These are phyloP conservation scores for Coleophora deauratella DNA, from an alignment of 2,888 invertebrate genomes.

Conservation along the genomic window DNA sequence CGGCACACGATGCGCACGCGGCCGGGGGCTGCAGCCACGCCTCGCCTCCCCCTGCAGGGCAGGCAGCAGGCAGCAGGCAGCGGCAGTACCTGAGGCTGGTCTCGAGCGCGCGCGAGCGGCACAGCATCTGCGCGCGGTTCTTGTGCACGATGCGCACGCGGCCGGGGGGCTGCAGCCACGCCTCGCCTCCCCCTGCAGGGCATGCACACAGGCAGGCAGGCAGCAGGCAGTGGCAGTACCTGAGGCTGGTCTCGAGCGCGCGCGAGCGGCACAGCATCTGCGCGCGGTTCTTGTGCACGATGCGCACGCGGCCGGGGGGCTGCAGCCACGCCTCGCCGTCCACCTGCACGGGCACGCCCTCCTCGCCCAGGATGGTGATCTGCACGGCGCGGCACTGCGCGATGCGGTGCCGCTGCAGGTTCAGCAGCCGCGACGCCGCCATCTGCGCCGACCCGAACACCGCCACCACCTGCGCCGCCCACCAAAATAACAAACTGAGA, in stretches of 20 bases:
- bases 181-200: conserved; percentile 99
- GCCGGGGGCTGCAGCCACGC: no score
- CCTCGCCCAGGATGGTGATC: conserved; percentile 95
- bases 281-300: conserved; percentile 96
- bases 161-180: conserved; percentile 98
- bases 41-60: no score
- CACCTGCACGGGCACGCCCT: conserved; percentile 91
- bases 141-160: conserved; percentile 97
- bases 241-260: conserved; percentile 90
- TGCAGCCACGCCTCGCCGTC: conserved; percentile 99
- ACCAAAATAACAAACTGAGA: no score
- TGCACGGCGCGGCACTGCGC: conserved; percentile 97
- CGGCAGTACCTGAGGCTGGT: conserved; percentile 89
- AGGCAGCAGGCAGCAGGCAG: no score
- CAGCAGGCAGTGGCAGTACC: no score
- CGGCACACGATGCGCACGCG: no score
- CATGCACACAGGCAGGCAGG: no score
- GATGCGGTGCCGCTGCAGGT: conserved; percentile 96
- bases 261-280: conserved; percentile 96
- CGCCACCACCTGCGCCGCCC: conserved; percentile 78
- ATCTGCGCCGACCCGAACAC: conserved; percentile 98
- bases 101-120: conserved; percentile 91
- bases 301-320: conserved; percentile 95
- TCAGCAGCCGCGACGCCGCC: conserved; percentile 95
- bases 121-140: conserved; percentile 97